These are phyloP conservation scores for Hoplodrina blanda DNA, from an alignment of 2,888 invertebrate genomes.

Conservation along the genomic window DNA sequence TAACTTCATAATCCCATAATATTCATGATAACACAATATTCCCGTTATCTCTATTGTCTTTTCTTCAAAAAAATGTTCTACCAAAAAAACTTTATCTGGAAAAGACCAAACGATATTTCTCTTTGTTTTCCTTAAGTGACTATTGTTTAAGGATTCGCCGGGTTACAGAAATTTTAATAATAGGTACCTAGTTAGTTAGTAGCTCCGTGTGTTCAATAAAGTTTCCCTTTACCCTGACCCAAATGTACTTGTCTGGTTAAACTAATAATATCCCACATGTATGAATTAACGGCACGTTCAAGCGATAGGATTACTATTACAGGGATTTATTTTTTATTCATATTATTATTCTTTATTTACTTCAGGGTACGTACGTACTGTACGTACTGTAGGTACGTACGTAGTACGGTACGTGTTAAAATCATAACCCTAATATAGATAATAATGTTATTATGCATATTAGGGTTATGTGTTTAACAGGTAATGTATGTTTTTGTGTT, in stretches of 20 bases:
- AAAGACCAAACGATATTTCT: slow-evolving; percentile 1
- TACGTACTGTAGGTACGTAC: too few relatives aligned
- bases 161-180: slow-evolving; percentile 4
- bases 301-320: neutral
- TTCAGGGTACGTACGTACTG: too few relatives aligned
- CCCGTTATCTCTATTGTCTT: too few relatives aligned
- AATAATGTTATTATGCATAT: neutral
- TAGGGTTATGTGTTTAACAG: neutral
- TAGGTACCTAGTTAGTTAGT: neutral
- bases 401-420: too few relatives aligned
- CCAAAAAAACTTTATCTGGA: neutral
- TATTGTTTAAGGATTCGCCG: slow-evolving; percentile 3
- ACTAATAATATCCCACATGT: neutral
- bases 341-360: too few relatives aligned
- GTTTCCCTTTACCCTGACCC: neutral
- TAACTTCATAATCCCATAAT: too few relatives aligned
- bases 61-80: slow-evolving; percentile 6
- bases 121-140: neutral
- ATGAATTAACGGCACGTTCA: neutral
- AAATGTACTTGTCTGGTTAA: neutral
- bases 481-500: neutral
- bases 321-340: neutral
- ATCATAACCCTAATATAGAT: too few relatives aligned
- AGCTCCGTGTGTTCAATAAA: neutral
- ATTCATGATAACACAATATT: too few relatives aligned